Base-by-base conservation (phyloP, 2,888 invertebrate genomes). In the Slavum lentiscoides region DNA sequence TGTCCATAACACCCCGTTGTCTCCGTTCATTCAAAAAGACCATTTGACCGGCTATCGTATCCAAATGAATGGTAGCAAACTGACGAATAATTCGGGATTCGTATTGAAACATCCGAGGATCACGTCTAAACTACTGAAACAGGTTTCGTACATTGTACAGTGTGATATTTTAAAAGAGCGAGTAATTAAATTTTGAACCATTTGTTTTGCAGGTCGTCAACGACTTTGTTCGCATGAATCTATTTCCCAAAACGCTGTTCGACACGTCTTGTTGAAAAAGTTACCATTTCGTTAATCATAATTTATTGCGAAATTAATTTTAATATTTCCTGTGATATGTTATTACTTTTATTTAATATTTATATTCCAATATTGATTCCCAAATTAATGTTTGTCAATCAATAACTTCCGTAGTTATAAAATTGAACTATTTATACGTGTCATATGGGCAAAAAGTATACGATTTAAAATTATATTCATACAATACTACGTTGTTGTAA, bases 11-110 rank as follows among this genome's bases (percentile, higher is more conserved):
- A 94, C 96, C 30, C 96, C 96, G 1, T 88, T 97, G 1, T 94
- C 94, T 82, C 96, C 97, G 0, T 94, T 93, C 85, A 92, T 96
- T 85, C 93, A 93, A 84, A 90, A 91, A 84, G 95, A 96, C 86
- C 88, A 93, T 84, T 89, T 97, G 83, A 91, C 92, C 85, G 92
- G 94, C 86, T 92, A 92, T 85, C 92, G 94, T 86, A 89, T 96
- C 83, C 90, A 92, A 85, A 88, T 97, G 83, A 90, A 93, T 86
- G 92, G 92, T 7, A 86, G 87, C 82, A 92, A 92, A 86, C 87
- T 95, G 64, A 88, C 62, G 7, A 80, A 89, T 85, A 84, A 87
- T 59, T 85, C 88, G 82, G 90, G 92, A 61, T 91, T 94, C 86
- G 85, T 23, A n/a, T 76, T 75, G 3, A 82, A 67, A 30, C 67